Evolutionary conservation across 1,140 invertebrate species (phyloP).

Genomic region (Anastrepha ludens): DNA sequence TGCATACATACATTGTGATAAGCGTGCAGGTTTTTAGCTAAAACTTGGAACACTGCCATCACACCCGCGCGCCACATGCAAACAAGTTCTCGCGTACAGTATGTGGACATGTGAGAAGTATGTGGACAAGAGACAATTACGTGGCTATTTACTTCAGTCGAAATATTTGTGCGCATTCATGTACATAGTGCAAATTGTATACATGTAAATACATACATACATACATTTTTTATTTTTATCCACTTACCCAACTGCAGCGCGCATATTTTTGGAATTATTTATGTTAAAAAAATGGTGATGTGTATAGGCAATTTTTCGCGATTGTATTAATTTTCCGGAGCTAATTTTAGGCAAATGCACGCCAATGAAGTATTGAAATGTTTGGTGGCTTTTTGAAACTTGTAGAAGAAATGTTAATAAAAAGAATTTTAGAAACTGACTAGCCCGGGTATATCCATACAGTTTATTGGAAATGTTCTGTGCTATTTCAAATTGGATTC

Average conservation of each 20-base stretch:
- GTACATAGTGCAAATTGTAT: not conserved
- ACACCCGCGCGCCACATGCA: not conserved
- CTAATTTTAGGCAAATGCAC: too few relatives aligned
- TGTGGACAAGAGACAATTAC: conserved; percentile 13
- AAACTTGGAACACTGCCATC: not conserved
- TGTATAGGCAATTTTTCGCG: too few relatives aligned
- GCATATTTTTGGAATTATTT: conserved; percentile 1
- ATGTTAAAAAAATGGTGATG: not conserved
- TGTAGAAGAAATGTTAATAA: too few relatives aligned
- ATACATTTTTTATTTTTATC: not conserved
- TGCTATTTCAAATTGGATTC: too few relatives aligned
- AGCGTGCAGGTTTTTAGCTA: not conserved
- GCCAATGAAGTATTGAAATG: too few relatives aligned
- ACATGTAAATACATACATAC: not conserved
- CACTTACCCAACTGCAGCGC: not conserved
- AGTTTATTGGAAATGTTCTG: too few relatives aligned
- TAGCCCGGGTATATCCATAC: too few relatives aligned
- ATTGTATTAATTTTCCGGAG: too few relatives aligned
- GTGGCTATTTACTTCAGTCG: not conserved
- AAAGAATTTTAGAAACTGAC: too few relatives aligned
- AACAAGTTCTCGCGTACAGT: not conserved
- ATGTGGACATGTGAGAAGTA: not conserved
- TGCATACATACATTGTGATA: not conserved
- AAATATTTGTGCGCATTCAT: conserved; percentile 3
- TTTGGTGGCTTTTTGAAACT: too few relatives aligned